Base-by-base conservation (phyloP, 2,888 invertebrate genomes). In the Heteropelma amictum region DNA sequence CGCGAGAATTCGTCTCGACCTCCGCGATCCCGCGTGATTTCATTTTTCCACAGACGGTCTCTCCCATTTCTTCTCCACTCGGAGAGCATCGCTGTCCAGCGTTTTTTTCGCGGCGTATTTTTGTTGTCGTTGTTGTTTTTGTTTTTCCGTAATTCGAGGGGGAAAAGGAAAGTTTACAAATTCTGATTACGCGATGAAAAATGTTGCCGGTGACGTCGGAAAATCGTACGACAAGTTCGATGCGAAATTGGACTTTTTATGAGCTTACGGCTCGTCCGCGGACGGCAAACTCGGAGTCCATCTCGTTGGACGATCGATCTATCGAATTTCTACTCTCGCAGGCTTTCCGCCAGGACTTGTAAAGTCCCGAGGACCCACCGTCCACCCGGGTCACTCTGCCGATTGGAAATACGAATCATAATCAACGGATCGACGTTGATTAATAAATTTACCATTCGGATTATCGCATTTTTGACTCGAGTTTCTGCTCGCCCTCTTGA, bases 221-320 rank as follows among this genome's bases (percentile, higher is more conserved):
- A n/a, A n/a, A n/a, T n/a, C n/a, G n/a, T n/a, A 26, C 1, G 10
- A 21, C 17, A 23, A 42, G 19, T 14, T 42, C 14, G 21, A 14
- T 17, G 54, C 38, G 21, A 28, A 14, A 42, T 14, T 12, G 12
- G 21, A 53, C 28, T 14, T 42, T 45, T 7, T 5, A 35, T 53
- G 28, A 14, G 30, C 74, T 61, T 75, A 75, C 74, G 40, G 49
- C 28, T 61, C 65, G 45, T 28, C 28, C 14, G 45, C 42, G 58
- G 33, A 53, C 26, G 12, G 33, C 42, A 10, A 30, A 38, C 7
- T 64, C 56, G 3, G 40, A n/a, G 14, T 61, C 28, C n/a, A 38
- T 38, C 12, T 68, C 42, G 28, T 19, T 54, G 23, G 49, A 61
- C n/a, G 49, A 19, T 23, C 54, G 38, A 33, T 12, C 35, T 6